phyloP scores from a whole-genome alignment of 1,140 invertebrate genomes.

The Cylas formicarius region DNA sequence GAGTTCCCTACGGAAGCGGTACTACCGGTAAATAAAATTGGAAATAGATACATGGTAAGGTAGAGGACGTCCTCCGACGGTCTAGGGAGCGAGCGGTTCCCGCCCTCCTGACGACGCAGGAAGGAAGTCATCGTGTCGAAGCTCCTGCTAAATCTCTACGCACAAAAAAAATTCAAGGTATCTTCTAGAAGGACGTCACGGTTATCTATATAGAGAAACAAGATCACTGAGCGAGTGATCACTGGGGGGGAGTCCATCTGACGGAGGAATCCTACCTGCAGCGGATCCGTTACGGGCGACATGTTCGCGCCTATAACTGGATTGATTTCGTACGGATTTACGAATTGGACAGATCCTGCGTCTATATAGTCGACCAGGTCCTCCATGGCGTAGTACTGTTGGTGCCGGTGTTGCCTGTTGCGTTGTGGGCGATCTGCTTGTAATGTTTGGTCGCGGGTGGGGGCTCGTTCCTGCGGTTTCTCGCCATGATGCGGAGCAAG shows the following conservation, averaged over 20 bases:
- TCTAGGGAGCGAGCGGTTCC: no score
- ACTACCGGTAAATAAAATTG: no score
- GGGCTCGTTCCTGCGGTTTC: no score
- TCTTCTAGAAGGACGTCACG: neutral
- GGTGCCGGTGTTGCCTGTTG: neutral
- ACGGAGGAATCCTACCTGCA: neutral
- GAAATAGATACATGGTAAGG: no score
- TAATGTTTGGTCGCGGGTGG: conserved; percentile 5
- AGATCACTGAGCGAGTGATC: neutral
- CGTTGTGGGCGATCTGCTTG: conserved; percentile 7
- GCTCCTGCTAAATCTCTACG: neutral
- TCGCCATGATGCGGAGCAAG: conserved; percentile 29
- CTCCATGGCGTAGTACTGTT: neutral
- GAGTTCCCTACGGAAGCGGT: no score
- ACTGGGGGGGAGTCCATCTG: neutral
- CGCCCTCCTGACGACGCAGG: no score
- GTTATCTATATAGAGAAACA: neutral
- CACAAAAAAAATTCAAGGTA: neutral
- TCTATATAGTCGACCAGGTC: conserved; percentile 18
- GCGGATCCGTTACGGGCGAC: neutral
- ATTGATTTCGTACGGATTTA: conserved; percentile 28
- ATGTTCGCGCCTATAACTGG: conserved; percentile 3
- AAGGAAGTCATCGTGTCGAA: neutral
- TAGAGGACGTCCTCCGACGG: no score
- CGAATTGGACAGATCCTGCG: conserved; percentile 21